Base-by-base conservation (phyloP, 2,797 vertebrate species). In the Microcaecilia unicolor region DNA sequence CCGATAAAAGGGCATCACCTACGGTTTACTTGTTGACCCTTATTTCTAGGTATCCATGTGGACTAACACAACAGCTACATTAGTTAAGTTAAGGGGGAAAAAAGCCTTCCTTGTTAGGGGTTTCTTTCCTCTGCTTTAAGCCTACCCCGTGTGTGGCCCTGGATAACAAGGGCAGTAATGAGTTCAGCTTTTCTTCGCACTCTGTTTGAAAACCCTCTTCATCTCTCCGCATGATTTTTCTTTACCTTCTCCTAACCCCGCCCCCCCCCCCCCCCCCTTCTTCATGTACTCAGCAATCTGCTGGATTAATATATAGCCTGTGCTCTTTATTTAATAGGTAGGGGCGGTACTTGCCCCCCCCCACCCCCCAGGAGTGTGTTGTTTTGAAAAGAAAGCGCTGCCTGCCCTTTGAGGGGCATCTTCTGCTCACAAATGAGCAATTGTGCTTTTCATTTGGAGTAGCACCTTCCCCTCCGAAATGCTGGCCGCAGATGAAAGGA, bases 401-500 rank as follows among this genome's bases (percentile, higher is more conserved):
- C 72, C 70, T 58, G 25, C 60, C 23, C 48, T 18, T 67, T 63
- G 65, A 67, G 67, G 50, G 76, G 72, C 71, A 64, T 66, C 75
- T 67, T 66, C 75, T 67, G 72, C 72, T 67, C 84, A 85, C 85
- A 81, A 78, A 80, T 64, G 72, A 79, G 30, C 59, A 67, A 78
- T 84, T 88, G 84, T 84, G 70, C 72, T 78, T 58, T 78, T 56
- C 62, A 53, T 63, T 63, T 35, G 61, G 80, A 83, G 78, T 77
- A 83, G 76, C 75, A 69, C 69, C 51, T 70, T 56, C 40, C n/a
- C 12, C 58, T 63, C 49, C 48, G n/a, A 45, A 49, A 59, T 41
- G 69, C 72, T 62, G 70, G 77, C 80, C 58, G 63, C 58, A 58
- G 76, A 82, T 85, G 80, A 90, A 84, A 84, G 78, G 75, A 43